These are phyloP conservation scores for Fulmarus glacialis DNA, from an alignment of 2,113 vertebrate species.

Conservation along the genomic window DNA sequence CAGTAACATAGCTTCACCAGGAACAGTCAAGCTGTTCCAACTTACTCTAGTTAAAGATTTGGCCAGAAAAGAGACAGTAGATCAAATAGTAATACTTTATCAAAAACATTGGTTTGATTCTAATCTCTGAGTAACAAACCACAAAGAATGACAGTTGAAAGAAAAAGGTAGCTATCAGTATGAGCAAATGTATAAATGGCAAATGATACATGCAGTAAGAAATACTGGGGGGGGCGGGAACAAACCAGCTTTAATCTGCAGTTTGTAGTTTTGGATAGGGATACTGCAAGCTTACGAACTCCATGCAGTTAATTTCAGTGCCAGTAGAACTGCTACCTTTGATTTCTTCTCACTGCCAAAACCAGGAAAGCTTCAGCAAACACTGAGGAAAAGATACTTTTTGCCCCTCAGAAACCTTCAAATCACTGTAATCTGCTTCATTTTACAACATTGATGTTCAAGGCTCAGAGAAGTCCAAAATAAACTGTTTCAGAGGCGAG, in stretches of 20 bases:
- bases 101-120: background rate
- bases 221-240: background rate
- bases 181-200: background rate
- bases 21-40: background rate
- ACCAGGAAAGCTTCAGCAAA: background rate
- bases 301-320: background rate
- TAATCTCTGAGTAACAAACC: background rate
- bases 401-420: background rate
- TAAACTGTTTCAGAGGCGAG: background rate
- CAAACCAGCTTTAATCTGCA: background rate
- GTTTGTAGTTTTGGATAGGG: background rate
- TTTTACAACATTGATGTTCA: background rate
- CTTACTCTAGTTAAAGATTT: background rate
- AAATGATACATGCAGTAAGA: background rate
- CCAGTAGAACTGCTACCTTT: background rate
- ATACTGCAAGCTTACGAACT: background rate
- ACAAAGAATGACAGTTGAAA: background rate
- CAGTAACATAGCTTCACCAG: background rate
- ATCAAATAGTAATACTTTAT: background rate
- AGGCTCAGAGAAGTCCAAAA: background rate
- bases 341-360: background rate
- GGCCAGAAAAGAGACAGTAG: background rate
- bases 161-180: background rate
- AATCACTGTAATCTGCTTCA: background rate
- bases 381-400: background rate